Conservation (phyloP, 92 coral and sea anemone species). For the Porites divaricata region DNA sequence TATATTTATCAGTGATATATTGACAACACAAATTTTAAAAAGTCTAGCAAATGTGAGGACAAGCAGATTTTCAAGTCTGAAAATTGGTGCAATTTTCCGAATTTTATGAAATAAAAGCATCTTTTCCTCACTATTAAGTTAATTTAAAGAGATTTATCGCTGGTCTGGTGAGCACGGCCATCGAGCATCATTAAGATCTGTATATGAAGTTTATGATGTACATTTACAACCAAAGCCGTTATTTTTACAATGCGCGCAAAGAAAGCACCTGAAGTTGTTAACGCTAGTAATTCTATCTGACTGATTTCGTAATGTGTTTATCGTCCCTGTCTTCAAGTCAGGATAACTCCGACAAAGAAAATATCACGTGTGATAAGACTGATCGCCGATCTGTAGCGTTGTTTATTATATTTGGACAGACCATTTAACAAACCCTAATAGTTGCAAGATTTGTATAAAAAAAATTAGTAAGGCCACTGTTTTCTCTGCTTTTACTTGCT, state of each 20-base stretch:
- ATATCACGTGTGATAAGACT: neutral
- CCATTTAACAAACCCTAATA: neutral
- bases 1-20: neutral
- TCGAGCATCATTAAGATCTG: too few relatives aligned
- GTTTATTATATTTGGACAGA: neutral
- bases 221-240: neutral
- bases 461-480: too few relatives aligned
- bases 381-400: neutral
- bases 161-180: too few relatives aligned
- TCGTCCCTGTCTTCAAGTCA: too few relatives aligned
- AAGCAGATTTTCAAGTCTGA: neutral
- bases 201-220: neutral
- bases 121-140: too few relatives aligned
- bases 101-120: neutral
- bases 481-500: too few relatives aligned
- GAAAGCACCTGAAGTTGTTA: neutral
- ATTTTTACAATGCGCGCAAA: neutral
- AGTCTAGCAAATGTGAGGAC: neutral
- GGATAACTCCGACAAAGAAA: too few relatives aligned
- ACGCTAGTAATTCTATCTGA: neutral
- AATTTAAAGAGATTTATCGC: neutral
- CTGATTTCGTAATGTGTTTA: neutral
- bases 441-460: neutral
- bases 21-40: neutral
- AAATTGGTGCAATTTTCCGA: constrained; percentile 3